These are phyloP conservation scores for Geopemphigus sp. DNA, from an alignment of 1,140 invertebrate genomes.

Conservation along the genomic window DNA sequence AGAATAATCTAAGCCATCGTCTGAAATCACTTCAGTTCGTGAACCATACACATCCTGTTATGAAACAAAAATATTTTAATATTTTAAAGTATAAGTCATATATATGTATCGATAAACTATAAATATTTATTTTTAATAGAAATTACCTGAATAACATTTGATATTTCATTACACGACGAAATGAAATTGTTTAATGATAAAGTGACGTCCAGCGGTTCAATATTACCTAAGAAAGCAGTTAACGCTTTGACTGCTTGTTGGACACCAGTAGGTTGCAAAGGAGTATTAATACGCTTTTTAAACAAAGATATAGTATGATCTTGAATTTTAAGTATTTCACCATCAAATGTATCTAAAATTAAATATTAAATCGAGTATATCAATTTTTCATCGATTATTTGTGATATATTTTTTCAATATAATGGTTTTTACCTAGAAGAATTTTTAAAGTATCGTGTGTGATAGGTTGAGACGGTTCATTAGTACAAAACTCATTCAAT, in stretches of 20 bases:
- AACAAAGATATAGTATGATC: conserved; percentile 52
- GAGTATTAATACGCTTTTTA: conserved; percentile 58
- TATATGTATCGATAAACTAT: neutral
- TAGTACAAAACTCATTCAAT: conserved; percentile 73
- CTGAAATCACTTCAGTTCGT: conserved; percentile 56
- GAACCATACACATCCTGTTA: conserved; percentile 51
- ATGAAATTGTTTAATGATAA: conserved; percentile 71
- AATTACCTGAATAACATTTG: conserved; percentile 49
- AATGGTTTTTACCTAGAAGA: conserved; percentile 63
- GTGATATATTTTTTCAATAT: neutral
- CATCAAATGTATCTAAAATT: conserved; percentile 71
- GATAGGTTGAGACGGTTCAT: conserved; percentile 68
- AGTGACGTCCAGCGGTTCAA: conserved; percentile 82
- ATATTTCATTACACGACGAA: conserved; percentile 60
- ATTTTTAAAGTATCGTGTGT: conserved; percentile 77
- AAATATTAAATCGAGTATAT: conserved; percentile 40
- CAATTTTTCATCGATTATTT: neutral
- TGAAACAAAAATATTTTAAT: neutral
- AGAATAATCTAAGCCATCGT: conserved; percentile 62
- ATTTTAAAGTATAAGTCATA: neutral
- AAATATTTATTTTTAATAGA: neutral
- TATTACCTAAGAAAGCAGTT: conserved; percentile 78
- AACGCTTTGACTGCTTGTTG: conserved; percentile 90
- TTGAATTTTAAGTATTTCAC: conserved; percentile 72
- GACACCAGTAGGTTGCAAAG: conserved; percentile 64